A percentile compares a stretch with the other conserved stretches of the same genome.
Evolutionary conservation across 1,140 invertebrate genomes (phyloP).

Genomic region (Tetragonula clypearis): DNA sequence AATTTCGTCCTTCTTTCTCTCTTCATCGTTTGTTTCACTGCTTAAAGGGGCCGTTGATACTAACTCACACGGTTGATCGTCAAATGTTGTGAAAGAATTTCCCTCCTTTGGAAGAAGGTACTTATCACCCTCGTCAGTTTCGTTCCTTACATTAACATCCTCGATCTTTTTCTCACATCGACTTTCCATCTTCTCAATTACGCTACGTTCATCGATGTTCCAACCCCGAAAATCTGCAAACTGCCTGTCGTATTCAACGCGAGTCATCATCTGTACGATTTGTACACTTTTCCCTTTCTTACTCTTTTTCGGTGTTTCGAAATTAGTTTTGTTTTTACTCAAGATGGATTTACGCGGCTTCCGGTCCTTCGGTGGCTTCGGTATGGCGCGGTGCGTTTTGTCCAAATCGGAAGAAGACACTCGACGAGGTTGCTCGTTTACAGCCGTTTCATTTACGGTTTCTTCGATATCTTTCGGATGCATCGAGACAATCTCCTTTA

Average conservation of each 20-base stretch:
- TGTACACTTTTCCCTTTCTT: slow-evolving; percentile 11
- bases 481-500: background rate
- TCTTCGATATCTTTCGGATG: background rate
- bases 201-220: background rate
- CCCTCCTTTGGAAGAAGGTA: background rate
- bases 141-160: background rate
- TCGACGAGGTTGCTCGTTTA: too few species aligned
- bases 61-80: background rate
- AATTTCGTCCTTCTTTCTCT: too few species aligned
- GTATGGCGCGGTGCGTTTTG: too few species aligned
- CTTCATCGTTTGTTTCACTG: background rate
- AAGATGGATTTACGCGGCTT: background rate
- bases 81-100: background rate
- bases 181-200: background rate
- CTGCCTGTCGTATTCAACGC: background rate
- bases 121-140: background rate
- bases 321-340: background rate
- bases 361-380: too few species aligned
- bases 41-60: too few species aligned
- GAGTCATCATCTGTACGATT: slow-evolving; percentile 40
- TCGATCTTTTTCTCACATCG: background rate
- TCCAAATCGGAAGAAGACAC: background rate
- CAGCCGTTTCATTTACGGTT: background rate
- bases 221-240: background rate
- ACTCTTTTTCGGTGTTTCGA: background rate